Base-by-base conservation (phyloP, 2,797 vertebrate genomes). In the Aldrovandia affinis region DNA sequence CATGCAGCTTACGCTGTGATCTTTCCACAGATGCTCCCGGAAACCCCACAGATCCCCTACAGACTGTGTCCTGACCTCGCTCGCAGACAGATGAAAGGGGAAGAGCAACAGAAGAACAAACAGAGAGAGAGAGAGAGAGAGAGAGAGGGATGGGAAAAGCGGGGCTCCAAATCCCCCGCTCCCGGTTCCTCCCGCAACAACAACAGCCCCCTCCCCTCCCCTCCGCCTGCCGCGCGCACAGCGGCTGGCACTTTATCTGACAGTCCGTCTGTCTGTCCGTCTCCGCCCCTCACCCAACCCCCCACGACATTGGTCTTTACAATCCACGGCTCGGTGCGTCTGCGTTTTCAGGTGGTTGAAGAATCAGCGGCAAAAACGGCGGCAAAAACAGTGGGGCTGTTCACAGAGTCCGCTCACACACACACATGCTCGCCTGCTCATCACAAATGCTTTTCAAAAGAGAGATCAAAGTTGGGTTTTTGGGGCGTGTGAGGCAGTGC, bases 381-480 rank as follows among this genome's bases (percentile, higher is more conserved):
- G 1, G 25, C 8, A 2, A 28, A 65, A 52, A 52, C 50, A 52
- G 50, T 12, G 30, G 5, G 18, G 59, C 14, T 33, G 14, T 6
- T 88, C 83, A 87, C 86, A 86, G 20, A 61, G 87, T 86, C 87
- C 30, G 42, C 55, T 39, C 81, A 36, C 68, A 70, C 44, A 63
- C 81, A 89, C 83, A 89, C 86, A 42, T 39, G 86, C 86, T 10
- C 42, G 83, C 84, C 84, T 86, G 86, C 88, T 61, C 86, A 88
- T 89, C 87, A 7, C 54, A 39, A 42, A 50, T 44, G 22, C 3
- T 2, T 86, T 91, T 88, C 87, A 84, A 93, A 88, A 82, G 20
- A 88, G 89, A 89, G 91, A 95, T 94, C 93, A 95, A 94, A 94
- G 92, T 93, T 92, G 92, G 93, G 93, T 90, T 92, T 89, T 91